Percentiles rank a stretch among this genome's conserved stretches.
Conservation (phyloP, 2,113 vertebrate species). For the Mellivora capensis region DNA sequence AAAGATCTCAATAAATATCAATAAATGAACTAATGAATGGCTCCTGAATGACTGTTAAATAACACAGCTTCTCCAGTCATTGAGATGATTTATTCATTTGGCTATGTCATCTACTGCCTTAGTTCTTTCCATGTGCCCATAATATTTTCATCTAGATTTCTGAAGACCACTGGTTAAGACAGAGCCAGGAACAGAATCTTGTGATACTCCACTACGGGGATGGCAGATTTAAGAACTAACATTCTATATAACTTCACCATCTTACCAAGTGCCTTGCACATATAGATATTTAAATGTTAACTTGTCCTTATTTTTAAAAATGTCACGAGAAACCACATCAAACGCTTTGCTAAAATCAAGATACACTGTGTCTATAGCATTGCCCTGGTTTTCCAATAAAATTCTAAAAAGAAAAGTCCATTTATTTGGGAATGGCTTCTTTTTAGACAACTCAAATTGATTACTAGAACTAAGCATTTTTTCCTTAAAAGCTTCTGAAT, state of each 20-base stretch:
- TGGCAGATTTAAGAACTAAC: not conserved
- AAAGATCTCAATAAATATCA: not conserved
- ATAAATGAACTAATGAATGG: conserved; percentile 17
- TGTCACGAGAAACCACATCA: not conserved
- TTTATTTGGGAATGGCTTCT: conserved; percentile 16
- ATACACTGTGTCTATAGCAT: not conserved
- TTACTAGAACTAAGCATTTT: conserved; percentile 6
- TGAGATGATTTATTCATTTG: not conserved
- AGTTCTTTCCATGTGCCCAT: not conserved
- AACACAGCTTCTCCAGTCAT: not conserved
- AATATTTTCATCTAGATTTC: not conserved
- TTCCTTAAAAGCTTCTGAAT: conserved; percentile 34
- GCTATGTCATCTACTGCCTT: not conserved
- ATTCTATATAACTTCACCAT: not conserved
- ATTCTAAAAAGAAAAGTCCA: not conserved
- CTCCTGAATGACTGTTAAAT: not conserved
- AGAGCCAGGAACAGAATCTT: not conserved
- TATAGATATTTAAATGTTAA: not conserved
- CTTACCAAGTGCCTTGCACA: not conserved
- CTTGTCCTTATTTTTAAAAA: conserved; percentile 8
- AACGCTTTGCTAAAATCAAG: not conserved
- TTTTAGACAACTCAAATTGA: conserved; percentile 21
- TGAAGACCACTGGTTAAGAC: not conserved
- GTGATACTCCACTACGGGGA: not conserved
- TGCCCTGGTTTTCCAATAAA: not conserved